Evolutionary conservation across 2,113 vertebrate genomes (phyloP), one percentile per base, ranked within the genome.

Genomic region (Cyprinodon tularosa): DNA sequence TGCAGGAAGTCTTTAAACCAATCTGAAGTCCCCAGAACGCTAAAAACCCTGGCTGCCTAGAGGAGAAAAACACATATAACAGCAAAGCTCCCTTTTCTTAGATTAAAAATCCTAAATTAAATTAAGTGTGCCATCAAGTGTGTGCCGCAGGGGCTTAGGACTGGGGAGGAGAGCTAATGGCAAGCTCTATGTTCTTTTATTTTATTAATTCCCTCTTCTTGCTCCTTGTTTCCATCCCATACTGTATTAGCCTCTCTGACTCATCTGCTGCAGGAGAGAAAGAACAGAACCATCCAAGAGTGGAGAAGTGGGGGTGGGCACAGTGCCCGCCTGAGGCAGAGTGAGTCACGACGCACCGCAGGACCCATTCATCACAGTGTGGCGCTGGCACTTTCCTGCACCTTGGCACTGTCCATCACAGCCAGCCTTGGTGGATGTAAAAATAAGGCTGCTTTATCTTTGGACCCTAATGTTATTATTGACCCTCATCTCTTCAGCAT

Each of bases 321-420:
- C 62, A 6, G 61, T 76, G 87, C 82, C 86, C 66, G 72, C 80
- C 74, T 11, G 40, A 82, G 82, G 86, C 76, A 13, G 81, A 86
- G 86, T 90, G 86, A 91, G 89, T 93, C 92, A 93, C 88, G 82
- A 91, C 69, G 81, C 90, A 86, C 85, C 83, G 76, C 90, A 83
- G 89, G 79, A 88, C 66, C 82, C 81, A 87, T 90, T 91, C 74
- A 88, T 93, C 91, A 89, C 82, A 71, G 76, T 71, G 81, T 71
- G 78, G 76, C 57, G 12, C 84, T 81, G 88, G 82, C 76, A 78
- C 71, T 66, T 40, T 79, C 77, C 80, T 80, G 82, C 88, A 87
- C 72, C 86, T 82, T 74, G 84, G 71, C 82, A 66, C 78, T 82
- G 90, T 86, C 85, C 83, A 67, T 86, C 86, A 88, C 76, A 82